These are phyloP conservation scores for Epizoanthus rinbou DNA, from an alignment of 92 coral and sea anemone species.

Conservation along the genomic window DNA sequence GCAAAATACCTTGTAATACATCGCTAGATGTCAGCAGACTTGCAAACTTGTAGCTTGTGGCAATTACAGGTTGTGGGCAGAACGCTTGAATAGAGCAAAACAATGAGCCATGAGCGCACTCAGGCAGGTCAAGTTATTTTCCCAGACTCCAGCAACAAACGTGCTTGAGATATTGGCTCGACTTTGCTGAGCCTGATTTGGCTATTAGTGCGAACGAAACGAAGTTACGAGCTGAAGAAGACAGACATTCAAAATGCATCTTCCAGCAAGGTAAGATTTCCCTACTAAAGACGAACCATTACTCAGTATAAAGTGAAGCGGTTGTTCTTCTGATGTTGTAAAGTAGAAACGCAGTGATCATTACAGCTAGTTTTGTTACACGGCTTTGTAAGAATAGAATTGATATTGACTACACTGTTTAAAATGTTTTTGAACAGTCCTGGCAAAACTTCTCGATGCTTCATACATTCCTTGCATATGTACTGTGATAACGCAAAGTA, in stretches of 20 bases:
- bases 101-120: not conserved
- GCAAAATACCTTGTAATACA: constrained; percentile 22
- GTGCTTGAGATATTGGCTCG: not conserved
- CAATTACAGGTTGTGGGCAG: constrained; percentile 15
- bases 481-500: too few relatives aligned
- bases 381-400: too few relatives aligned
- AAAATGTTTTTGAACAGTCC: too few relatives aligned
- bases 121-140: not conserved
- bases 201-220: too few relatives aligned
- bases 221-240: not conserved
- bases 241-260: not conserved
- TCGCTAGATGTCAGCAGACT: constrained; percentile 25
- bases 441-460: too few relatives aligned
- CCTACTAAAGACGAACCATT: too few relatives aligned
- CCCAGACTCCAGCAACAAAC: not conserved
- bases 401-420: too few relatives aligned
- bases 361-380: too few relatives aligned
- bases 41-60: constrained; percentile 30
- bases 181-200: not conserved
- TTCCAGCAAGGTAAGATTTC: not conserved
- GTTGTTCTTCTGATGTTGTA: too few relatives aligned
- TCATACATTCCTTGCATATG: too few relatives aligned
- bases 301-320: too few relatives aligned
- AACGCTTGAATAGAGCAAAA: constrained; percentile 28
- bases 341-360: too few relatives aligned